Base-by-base conservation (phyloP, 2,888 invertebrate species). In the Sphecodes monilicornis region DNA sequence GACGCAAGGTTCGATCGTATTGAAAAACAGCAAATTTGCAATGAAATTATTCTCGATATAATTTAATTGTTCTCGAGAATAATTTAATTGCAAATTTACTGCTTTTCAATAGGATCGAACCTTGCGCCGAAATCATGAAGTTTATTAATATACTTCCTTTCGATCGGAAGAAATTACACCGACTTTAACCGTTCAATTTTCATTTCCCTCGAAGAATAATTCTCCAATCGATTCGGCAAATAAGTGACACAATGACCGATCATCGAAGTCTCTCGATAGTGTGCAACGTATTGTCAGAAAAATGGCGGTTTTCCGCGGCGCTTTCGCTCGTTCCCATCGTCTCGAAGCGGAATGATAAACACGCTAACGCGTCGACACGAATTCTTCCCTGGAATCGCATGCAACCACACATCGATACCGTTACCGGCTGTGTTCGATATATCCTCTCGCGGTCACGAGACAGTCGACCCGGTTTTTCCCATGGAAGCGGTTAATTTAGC, bases 271-370 rank as follows among this genome's bases (percentile, higher is more conserved):
- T 22, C 50, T 50, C 10, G 1, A 10, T 22, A 22, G 50, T 2
- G 50, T 50, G 3, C 22, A 22, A 22, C 22, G 50, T 50, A 22
- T 50, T 10, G 22, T n/a, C 10, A n/a, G 50, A 10, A n/a, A 50
- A 50, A n/a, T 39, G 46, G 46, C 46, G 46, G 46, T 68, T 68
- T 32, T 18, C 36, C 32, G 10, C 22, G n/a, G 18, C 3, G 66
- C 71, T 41, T 54, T 76, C 74, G 70, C 66, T 74, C 70, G 26
- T 36, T 75, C 41, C 79, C 79, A 78, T 64, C 54, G 36, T n/a
- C 16, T 36, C 36, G n/a, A 72, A 5, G 13, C 5, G 50, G n/a
- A 54, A 18, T n/a, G 39, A 73, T 57, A 70, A 46, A 70, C 43
- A 29, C 70, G 70, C 70, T 41, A 26, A 41, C 29, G 64, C 76